Percentiles rank a stretch among this genome's conserved stretches.
Conservation (phyloP, 2,113 vertebrate species). For the Sarotherodon lohbergeri region DNA sequence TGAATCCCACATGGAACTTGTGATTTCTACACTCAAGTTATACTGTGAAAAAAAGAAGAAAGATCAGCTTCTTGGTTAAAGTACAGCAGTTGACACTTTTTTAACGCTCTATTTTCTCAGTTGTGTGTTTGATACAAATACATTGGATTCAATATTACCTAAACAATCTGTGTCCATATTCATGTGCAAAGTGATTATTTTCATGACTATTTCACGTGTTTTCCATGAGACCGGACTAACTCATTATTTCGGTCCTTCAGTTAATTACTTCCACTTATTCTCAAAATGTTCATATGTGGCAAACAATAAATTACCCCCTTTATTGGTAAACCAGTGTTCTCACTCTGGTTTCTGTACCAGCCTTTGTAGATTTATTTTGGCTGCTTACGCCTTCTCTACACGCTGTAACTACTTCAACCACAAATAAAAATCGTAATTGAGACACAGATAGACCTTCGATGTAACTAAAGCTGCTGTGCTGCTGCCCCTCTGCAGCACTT, state of each 20-base stretch:
- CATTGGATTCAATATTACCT: neutral
- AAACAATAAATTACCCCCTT: neutral
- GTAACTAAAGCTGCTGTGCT: neutral
- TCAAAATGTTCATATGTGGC: neutral
- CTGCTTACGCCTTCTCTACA: neutral
- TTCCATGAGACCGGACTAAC: fast-evolving
- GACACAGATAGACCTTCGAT: neutral
- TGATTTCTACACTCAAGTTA: neutral
- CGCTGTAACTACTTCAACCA: neutral
- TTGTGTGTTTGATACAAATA: neutral
- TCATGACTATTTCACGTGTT: neutral
- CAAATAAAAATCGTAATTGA: neutral
- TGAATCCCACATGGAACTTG: neutral
- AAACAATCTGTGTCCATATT: neutral
- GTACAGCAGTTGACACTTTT: too few species aligned
- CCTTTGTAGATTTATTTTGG: neutral
- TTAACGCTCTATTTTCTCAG: neutral
- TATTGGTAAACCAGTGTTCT: neutral
- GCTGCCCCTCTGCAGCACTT: neutral
- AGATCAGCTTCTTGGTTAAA: neutral
- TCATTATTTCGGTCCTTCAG: neutral
- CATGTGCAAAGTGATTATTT: neutral
- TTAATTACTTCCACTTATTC: neutral
- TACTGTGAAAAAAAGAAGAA: fast-evolving
- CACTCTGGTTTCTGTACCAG: neutral